Base-by-base conservation (phyloP, 2,113 vertebrate species). In the Rhea pennata region DNA sequence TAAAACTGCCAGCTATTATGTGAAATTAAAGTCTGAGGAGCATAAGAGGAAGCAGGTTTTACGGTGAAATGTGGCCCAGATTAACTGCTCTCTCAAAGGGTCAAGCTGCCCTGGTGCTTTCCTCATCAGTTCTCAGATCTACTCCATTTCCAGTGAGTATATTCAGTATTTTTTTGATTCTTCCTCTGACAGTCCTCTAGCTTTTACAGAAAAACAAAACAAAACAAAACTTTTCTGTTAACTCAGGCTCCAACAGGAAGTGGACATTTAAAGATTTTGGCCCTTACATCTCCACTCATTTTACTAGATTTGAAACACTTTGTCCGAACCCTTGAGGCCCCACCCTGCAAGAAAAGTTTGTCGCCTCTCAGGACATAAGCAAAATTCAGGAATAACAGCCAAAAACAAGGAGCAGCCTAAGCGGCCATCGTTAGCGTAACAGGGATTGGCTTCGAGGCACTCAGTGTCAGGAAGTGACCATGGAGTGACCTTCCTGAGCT, bases 11-110 rank as follows among this genome's bases (percentile, higher is more conserved):
- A 23, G 31, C 36, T 48, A 17, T 24, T 27, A 71, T 20, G 24
- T 21, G 29, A 73, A 64, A 64, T 33, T 20, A 70, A 58, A 44
- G 23, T 17, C 13, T 15, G 15, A 58, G 36, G 54, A 40, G 36
- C 20, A 6, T 16, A 36, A 53, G n/a, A 17, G 50, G 20, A 75
- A 33, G 39, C 58, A 40, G 9, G 6, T 10, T 2, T 8, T 12
- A 44, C 1, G 15, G 26, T 1, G n/a, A 48, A 71, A 42, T 1
- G 0, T 20, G 31, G 69, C 50, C 54, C 4, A 0, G 42, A 46
- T 16, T 31, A 26, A 46, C 6, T 15, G 24, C 1, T 3, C 56
- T 29, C 29, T 29, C 2, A 12, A 75, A 24, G 29, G 13, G 65
- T 11, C 17, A 2, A 14, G n/a, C 12, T 71, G 27, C 29, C 70